A percentile compares a stretch with the other conserved stretches of the same genome.
Evolutionary conservation across 2,888 invertebrate species (phyloP).

Genomic region (Mystacides longicornis): DNA sequence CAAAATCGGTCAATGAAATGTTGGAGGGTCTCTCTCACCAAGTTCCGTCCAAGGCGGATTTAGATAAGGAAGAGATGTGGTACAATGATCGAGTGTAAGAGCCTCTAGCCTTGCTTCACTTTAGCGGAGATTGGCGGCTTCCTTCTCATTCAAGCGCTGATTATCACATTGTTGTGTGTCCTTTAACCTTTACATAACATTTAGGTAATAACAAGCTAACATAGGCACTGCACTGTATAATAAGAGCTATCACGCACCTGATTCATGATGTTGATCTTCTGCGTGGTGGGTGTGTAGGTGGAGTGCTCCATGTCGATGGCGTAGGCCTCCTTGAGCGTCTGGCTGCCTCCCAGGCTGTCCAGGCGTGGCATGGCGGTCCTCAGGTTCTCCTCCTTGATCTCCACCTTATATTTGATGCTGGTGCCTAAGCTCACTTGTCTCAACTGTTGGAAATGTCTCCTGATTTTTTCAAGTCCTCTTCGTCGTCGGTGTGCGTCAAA

Average conservation of each 20-base stretch:
- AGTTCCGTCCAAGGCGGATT: no score
- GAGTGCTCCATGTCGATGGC: conserved; percentile 39
- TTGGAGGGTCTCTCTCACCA: no score
- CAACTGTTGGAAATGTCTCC: conserved; percentile 55
- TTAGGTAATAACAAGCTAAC: no score
- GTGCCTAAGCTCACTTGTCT: conserved; percentile 56
- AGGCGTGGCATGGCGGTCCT: conserved; percentile 55
- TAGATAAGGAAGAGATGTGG: no score
- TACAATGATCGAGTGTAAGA: no score
- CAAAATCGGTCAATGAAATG: no score
- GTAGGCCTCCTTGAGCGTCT: conserved; percentile 48
- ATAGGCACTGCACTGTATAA: no score
- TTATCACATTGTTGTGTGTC: no score
- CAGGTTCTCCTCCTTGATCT: conserved; percentile 52
- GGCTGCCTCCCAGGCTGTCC: conserved; percentile 52
- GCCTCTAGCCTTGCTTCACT: no score
- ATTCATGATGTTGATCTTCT: conserved; percentile 43
- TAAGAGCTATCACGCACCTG: conserved; percentile 40
- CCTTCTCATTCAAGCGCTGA: no score
- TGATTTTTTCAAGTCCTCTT: conserved; percentile 50
- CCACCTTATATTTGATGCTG: conserved; percentile 54
- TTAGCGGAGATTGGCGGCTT: no score
- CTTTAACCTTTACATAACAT: no score
- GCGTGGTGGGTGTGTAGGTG: conserved; percentile 50
- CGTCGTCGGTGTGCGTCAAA: conserved; percentile 30